Conservation (phyloP, 2,888 invertebrate genomes). For the Polyploca ridens region DNA sequence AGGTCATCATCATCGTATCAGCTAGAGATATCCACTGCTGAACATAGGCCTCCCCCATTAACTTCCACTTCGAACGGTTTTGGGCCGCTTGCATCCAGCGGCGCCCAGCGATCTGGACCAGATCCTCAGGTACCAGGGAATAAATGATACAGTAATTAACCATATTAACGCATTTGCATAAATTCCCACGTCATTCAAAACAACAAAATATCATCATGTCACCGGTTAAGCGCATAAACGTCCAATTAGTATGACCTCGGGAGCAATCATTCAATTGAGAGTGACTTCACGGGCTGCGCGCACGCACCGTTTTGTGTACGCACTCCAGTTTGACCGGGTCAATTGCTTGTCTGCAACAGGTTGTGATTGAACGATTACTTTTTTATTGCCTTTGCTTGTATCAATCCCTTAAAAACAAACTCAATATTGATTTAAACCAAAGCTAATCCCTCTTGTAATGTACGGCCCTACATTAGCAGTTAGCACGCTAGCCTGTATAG, state of each 20-base stretch:
- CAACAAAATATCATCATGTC: conserved; percentile 20
- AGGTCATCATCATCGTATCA: no score
- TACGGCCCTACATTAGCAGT: background rate
- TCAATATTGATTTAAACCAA: background rate
- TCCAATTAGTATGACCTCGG: conserved; percentile 47
- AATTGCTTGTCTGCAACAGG: conserved; percentile 26
- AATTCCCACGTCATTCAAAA: conserved; percentile 13
- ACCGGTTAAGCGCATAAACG: conserved; percentile 35
- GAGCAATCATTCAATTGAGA: conserved; percentile 49
- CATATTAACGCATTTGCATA: background rate
- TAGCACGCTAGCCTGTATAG: background rate
- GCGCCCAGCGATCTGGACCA: no score
- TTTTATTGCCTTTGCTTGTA: background rate
- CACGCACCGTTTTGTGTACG: conserved; percentile 33
- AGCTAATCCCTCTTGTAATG: background rate
- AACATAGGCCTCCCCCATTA: no score
- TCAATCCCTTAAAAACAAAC: background rate
- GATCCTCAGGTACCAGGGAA: background rate
- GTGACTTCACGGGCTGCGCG: conserved; percentile 31
- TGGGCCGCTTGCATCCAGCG: no score
- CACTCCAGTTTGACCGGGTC: conserved; percentile 29
- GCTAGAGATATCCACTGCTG: no score
- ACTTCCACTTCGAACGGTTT: no score
- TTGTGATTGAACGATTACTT: conserved; percentile 20
- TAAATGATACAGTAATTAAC: background rate